Base-by-base conservation (phyloP, 2,888 invertebrate species). In the Apamea sordens region DNA sequence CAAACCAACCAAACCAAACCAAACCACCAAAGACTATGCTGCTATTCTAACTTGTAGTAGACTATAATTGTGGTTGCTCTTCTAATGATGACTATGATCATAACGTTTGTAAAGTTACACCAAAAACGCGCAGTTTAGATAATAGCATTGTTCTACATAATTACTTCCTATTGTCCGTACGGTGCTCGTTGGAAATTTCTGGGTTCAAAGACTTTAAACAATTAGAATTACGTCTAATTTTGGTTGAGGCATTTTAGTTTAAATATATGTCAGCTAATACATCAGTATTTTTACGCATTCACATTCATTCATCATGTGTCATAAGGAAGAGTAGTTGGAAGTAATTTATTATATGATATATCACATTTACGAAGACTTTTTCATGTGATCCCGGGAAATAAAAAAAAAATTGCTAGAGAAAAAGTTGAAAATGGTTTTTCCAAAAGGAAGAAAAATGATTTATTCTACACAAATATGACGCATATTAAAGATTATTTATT, bases 101-200 rank as follows among this genome's bases (percentile, higher is more conserved):
- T 68, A 18, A 53, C 0, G 6, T 61, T 64, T 28, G 36, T 41
- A n/a, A 56, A 0, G 8, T 56, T 47, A 64, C n/a, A 11, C 32
- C 21, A 32, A 70, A 68, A 78, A 69, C 50, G 24, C 11, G 7
- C 7, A 47, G 32, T 70, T 79, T 13, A 79, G 5, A 65, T 70
- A 79, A 84, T 84, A 50, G 32, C 84, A 65, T 65, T 65, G n/a
- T 50, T 69, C 10, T 65, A 10, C 21, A n/a, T 80, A 77, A 84
- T 80, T 70, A n/a, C 50, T 41, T 84, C 50, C 50, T 78, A 80
- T 84, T 84, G 64, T 80, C 15, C 8, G 6, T 47, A 28, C 32
- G 6, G 0, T 59, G 47, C 3, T 65, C 2, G 28, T 5, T 61
- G 32, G 13, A 5, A 56, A 64, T 68, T 47, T 59, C 41, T 50